These are phyloP conservation scores for Nycteola revayana DNA, from an alignment of 2,888 invertebrate genomes.

Conservation along the genomic window DNA sequence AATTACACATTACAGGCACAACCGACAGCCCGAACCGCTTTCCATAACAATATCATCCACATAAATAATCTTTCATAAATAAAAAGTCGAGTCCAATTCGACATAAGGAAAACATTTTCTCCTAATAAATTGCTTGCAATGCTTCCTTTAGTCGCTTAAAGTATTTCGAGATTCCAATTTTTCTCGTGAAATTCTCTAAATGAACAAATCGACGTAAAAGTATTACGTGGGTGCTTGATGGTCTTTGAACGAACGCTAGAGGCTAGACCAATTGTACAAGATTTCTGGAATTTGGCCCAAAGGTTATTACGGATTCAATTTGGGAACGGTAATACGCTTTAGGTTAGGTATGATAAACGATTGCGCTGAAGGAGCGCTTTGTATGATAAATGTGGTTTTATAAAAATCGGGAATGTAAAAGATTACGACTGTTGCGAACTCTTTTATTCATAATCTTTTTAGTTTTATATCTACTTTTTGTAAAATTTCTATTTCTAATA, in stretches of 20 bases:
- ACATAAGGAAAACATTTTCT: conserved; percentile 22
- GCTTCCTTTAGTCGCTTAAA: conserved; percentile 12
- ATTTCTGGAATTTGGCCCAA: conserved; percentile 22
- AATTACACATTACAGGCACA: too few relatives aligned
- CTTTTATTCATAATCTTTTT: too few relatives aligned
- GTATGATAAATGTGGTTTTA: too few relatives aligned
- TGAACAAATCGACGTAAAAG: conserved; percentile 31
- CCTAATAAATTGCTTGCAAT: conserved; percentile 20
- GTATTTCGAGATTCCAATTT: conserved; percentile 17
- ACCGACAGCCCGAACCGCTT: too few relatives aligned
- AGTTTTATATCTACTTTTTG: too few relatives aligned
- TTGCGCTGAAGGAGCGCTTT: conserved; percentile 23
- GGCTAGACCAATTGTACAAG: conserved; percentile 18
- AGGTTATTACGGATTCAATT: conserved; percentile 34
- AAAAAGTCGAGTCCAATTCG: conserved; percentile 10
- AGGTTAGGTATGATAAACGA: conserved; percentile 30
- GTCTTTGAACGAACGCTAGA: conserved; percentile 22
- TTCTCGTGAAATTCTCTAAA: conserved; percentile 21
- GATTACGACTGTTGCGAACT: too few relatives aligned
- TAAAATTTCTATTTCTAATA: too few relatives aligned
- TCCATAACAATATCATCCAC: conserved; percentile 24
- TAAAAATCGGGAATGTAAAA: too few relatives aligned
- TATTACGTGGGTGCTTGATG: conserved; percentile 25
- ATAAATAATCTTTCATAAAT: conserved; percentile 32
- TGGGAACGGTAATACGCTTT: conserved; percentile 30